A percentile compares a stretch with the other conserved stretches of the same genome.
These are phyloP conservation scores for Tor tambroides DNA, from an alignment of 2,113 vertebrate species.

Conservation along the genomic window DNA sequence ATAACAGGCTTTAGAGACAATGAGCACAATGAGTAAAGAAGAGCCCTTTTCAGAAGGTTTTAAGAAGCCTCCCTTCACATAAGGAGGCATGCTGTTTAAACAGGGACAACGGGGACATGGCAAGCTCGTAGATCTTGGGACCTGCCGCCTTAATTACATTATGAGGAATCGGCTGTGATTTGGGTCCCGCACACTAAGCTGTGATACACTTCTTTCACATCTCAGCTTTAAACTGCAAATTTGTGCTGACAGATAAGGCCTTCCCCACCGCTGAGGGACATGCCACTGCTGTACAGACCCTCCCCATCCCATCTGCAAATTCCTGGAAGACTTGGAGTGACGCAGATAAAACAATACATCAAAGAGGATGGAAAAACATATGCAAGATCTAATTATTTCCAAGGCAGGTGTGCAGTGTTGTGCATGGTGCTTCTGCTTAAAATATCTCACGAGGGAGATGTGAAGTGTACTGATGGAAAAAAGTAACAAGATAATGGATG, in stretches of 20 bases:
- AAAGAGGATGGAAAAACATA: constrained; percentile 60
- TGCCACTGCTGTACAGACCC: constrained; percentile 62
- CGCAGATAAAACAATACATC: constrained; percentile 68
- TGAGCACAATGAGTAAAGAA: constrained; percentile 77
- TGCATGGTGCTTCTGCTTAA: constrained; percentile 13
- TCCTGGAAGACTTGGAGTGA: constrained; percentile 60
- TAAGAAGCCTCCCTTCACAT: constrained; percentile 66
- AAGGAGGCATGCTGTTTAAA: constrained; percentile 69
- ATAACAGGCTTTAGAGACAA: constrained; percentile 79
- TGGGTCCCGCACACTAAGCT: constrained; percentile 63
- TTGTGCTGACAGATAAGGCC: constrained; percentile 72
- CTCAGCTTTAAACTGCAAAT: constrained; percentile 66
- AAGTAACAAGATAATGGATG: neutral
- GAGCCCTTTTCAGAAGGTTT: constrained; percentile 75
- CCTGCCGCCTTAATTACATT: constrained; percentile 78
- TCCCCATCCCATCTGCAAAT: constrained; percentile 50
- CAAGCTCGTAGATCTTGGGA: constrained; percentile 71
- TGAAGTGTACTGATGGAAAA: neutral
- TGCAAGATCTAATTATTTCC: constrained; percentile 60
- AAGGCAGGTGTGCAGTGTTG: constrained; percentile 43
- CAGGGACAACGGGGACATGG: constrained; percentile 65
- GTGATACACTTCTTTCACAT: constrained; percentile 69
- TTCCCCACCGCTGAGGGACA: constrained; percentile 60
- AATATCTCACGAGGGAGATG: neutral
- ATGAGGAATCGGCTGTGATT: constrained; percentile 68